Conservation (phyloP, 1,140 invertebrate species). For the Bicyclus anynana region DNA sequence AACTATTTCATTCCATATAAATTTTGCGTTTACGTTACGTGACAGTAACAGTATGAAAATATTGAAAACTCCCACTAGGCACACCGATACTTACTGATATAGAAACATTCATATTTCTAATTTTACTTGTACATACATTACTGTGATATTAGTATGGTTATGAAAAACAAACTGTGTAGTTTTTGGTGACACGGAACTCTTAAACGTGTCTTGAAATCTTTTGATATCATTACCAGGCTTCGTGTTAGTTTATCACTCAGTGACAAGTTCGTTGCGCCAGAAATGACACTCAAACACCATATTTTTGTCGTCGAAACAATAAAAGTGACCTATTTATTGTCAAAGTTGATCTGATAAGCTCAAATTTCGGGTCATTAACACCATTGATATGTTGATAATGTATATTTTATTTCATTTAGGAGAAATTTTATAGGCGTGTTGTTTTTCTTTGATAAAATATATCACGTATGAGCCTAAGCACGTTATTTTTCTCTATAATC, state of each 20-base stretch:
- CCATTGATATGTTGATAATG: constrained; percentile 40
- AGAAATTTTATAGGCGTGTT: constrained; percentile 30
- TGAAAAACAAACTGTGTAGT: too few relatives aligned
- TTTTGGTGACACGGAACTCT: neutral
- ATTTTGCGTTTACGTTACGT: too few relatives aligned
- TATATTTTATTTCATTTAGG: constrained; percentile 35
- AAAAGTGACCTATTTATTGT: constrained; percentile 71
- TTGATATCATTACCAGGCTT: constrained; percentile 6
- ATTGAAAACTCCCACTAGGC: too few relatives aligned
- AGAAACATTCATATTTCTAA: too few relatives aligned
- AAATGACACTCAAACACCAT: constrained; percentile 50
- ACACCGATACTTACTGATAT: too few relatives aligned
- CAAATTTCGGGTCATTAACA: constrained; percentile 68
- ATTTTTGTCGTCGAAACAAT: constrained; percentile 54
- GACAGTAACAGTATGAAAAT: too few relatives aligned
- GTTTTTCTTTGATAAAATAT: constrained; percentile 46
- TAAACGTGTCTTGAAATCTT: neutral
- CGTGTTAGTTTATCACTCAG: constrained; percentile 22
- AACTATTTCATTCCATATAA: too few relatives aligned
- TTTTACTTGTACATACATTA: too few relatives aligned
- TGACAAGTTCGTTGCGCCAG: constrained; percentile 44
- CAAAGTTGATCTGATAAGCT: constrained; percentile 55
- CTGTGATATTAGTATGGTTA: too few relatives aligned
- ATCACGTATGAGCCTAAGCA: constrained; percentile 27
- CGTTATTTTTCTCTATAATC: constrained; percentile 58